Base-by-base conservation (phyloP, 2,113 vertebrate genomes). In the Triplophysa tibetana region DNA sequence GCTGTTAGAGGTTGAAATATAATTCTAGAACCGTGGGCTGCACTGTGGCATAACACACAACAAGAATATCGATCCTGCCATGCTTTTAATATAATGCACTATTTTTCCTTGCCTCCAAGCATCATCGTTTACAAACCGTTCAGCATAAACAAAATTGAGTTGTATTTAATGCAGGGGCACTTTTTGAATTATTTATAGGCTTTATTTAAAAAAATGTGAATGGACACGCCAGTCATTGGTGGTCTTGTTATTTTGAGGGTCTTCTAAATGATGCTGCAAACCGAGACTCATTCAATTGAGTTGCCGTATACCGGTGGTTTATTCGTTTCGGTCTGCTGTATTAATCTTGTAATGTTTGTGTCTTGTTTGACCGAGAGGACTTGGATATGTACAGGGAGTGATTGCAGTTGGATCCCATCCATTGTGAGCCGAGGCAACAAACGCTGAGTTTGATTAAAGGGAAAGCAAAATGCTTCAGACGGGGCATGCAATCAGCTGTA, bases 1-100 rank as follows among this genome's bases (percentile, higher is more conserved):
- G 58, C 72, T 75, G 72, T 61, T 75, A 45, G 72, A 48, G 23
- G 58, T 24, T 75, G 72, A 45, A 75, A 63, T 62, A 50, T 24
- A 26, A 74, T 74, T 74, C 61, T n/a, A 61, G n/a, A 74, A 74
- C 70, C 14, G 13, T 24, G 23, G 70, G 54, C 67, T 50, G 50
- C 60, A 26, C 23, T 62, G 17, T 61, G 60, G 21, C 54, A 45
- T 38, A 23, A 48, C 58, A 45, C 38, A 19, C n/a, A 48, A 26
- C 11, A 6, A 58, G 10, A 50, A 63, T 24, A 75, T 75, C 14
- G 58, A 75, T 63, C 16, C 23, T 75, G 73, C 11, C 23, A 23
- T 48, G 58, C 73, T 48, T 75, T 75, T 75, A 45, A 63, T 63
- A 75, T 41, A 24, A 74, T 74, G 13, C 54, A 61, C 13, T 61